These are phyloP conservation scores for Philaethria dido DNA, from an alignment of 2,888 invertebrate genomes.

Conservation along the genomic window DNA sequence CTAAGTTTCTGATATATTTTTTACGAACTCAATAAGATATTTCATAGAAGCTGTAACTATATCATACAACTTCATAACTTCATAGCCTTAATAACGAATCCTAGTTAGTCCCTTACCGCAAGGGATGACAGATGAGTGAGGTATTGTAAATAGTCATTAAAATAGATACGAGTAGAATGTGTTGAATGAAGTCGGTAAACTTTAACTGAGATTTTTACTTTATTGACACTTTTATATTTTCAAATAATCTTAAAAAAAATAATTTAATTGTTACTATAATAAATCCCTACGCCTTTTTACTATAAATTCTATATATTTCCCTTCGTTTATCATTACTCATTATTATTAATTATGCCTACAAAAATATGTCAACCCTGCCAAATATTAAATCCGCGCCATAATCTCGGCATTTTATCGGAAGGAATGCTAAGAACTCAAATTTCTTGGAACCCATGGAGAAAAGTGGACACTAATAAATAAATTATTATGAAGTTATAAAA, in stretches of 20 bases:
- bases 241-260: too few species aligned
- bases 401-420: neutral
- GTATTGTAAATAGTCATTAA: neutral
- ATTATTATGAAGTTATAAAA: too few species aligned
- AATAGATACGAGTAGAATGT: too few species aligned
- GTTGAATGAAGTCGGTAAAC: neutral
- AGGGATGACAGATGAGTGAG: neutral
- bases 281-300: neutral
- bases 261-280: too few species aligned
- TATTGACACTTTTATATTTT: too few species aligned
- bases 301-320: neutral
- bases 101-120: conserved; percentile 1
- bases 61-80: conserved; percentile 11
- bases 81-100: neutral
- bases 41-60: neutral
- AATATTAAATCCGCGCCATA: neutral
- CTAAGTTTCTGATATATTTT: neutral
- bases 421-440: neutral
- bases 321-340: neutral
- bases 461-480: neutral
- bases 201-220: neutral
- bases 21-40: neutral
- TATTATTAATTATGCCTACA: neutral
- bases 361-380: neutral
- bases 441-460: neutral